phyloP scores from a whole-genome alignment of 1,140 invertebrate species.

The Xylocopa sonorina region DNA sequence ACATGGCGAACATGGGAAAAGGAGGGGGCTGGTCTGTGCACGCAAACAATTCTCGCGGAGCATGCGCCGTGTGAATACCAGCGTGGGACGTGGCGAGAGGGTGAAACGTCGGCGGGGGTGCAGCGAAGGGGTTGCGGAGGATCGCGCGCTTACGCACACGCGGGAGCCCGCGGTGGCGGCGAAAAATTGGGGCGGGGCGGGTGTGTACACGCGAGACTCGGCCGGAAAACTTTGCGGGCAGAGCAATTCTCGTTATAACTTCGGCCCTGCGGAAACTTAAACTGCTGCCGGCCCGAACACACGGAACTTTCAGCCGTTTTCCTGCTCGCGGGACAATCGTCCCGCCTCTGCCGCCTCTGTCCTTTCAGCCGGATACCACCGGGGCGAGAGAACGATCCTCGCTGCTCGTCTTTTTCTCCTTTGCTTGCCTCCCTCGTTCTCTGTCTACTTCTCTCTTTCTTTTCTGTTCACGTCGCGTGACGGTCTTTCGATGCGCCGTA shows the following conservation, averaged over 20 bases:
- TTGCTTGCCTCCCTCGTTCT: no score
- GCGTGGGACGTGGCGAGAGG: background rate
- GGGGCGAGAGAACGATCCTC: conserved; percentile 38
- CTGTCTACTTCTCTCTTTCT: background rate
- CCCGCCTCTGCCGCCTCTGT: conserved; percentile 7
- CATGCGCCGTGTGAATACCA: conserved; percentile 43
- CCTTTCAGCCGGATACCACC: conserved; percentile 1
- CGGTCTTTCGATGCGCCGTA: background rate
- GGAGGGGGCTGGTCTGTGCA: background rate
- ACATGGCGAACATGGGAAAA: conserved; percentile 34
- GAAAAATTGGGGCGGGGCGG: conserved; percentile 50
- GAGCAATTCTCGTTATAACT: conserved; percentile 77
- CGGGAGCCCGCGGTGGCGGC: background rate
- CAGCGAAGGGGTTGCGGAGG: background rate
- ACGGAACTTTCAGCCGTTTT: conserved; percentile 65
- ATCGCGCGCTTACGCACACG: conserved; percentile 11
- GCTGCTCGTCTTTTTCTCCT: background rate
- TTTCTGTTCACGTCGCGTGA: background rate
- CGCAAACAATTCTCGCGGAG: conserved; percentile 53
- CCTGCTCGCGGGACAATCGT: conserved; percentile 63
- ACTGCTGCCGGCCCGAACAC: conserved; percentile 67
- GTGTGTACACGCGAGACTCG: conserved; percentile 57
- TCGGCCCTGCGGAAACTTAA: conserved; percentile 67
- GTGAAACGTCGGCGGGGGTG: background rate
- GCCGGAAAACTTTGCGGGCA: conserved; percentile 65